Evolutionary conservation across 2,797 vertebrate species (phyloP), one percentile per base, ranked within the genome.

Genomic region (Chaunax sp.): DNA sequence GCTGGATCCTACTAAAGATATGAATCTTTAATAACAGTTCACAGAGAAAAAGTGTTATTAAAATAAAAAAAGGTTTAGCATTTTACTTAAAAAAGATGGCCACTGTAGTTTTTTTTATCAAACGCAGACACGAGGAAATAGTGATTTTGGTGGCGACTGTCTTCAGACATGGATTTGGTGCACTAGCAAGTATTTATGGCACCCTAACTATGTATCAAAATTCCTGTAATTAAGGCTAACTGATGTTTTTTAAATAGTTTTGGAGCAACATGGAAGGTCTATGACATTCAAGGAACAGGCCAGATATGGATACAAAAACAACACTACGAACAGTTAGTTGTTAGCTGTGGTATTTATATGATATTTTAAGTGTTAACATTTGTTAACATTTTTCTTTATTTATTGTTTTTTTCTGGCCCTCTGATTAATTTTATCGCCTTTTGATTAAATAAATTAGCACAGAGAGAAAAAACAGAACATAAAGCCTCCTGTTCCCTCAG

Each of bases 381-480:
- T 53, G n/a, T 11, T 18, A 12, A 28, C 37, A 14, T 46, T 14
- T 45, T 69, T 69, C 2, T 35, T 0, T 64, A 43, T 68, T 46
- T n/a, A n/a, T n/a, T n/a, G n/a, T n/a, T n/a, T 61, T 55, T 72
- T 55, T 6, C 19, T 45, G 12, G 1, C n/a, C 43, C 19, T 41
- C 16, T 45, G 6, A 22, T 16, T 60, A 22, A 26, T 41, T 44
- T 30, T 44, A 44, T 35, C 0, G 20, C 5, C 15, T 28, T 43
- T 43, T 19, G 38, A 57, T 57, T 3, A 14, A 23, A 28, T 11
- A 15, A 46, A 46, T 20, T 8, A 20, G 16, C 37, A n/a, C 40
- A 6, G 10, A 47, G n/a, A 37, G 33, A 60, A 64, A 60, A 64
- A 68, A 58, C 30, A 23, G 37, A 62, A 71, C 9, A 10, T 11